Percentiles rank a stretch among this genome's conserved stretches.
phyloP scores from a whole-genome alignment of 2,888 invertebrate species.

The Stegana nigrithorax region DNA sequence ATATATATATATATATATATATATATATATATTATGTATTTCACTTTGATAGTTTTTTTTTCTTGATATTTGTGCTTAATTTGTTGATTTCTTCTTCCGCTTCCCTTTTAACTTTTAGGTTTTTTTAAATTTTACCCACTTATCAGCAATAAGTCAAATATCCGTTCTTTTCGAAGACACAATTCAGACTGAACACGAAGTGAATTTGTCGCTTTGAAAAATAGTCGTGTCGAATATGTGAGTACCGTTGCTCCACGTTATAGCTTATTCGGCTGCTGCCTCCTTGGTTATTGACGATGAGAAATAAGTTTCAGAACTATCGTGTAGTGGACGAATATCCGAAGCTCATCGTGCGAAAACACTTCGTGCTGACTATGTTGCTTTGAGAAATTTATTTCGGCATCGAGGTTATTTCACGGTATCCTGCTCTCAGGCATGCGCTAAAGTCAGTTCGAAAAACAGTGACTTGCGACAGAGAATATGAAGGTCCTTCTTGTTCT shows the following conservation, averaged over 20 bases:
- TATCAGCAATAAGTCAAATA: conserved; percentile 70
- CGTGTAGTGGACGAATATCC: too few relatives aligned
- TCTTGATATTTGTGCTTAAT: not conserved
- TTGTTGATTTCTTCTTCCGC: not conserved
- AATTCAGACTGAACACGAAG: conserved; percentile 69
- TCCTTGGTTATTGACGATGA: not conserved
- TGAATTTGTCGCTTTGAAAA: conserved; percentile 65
- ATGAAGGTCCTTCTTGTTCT: too few relatives aligned
- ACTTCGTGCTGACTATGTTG: too few relatives aligned
- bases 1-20: not conserved
- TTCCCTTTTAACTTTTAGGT: conserved; percentile 25
- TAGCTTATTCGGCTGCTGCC: conserved; percentile 46
- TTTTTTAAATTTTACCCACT: conserved; percentile 58
- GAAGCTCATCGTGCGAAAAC: too few relatives aligned
- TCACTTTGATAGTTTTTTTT: not conserved
- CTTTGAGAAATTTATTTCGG: too few relatives aligned
- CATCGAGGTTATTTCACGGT: too few relatives aligned
- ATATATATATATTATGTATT: not conserved
- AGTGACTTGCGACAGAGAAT: too few relatives aligned
- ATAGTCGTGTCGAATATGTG: conserved; percentile 58
- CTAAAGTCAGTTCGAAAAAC: too few relatives aligned
- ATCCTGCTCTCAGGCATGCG: conserved; percentile 46
- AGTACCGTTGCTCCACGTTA: conserved; percentile 24
- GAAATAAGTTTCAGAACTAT: conserved; percentile 9
- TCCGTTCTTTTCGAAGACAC: conserved; percentile 70